These are phyloP conservation scores for Leucoraja ocellata DNA, from an alignment of 2,797 vertebrate species.

Conservation along the genomic window DNA sequence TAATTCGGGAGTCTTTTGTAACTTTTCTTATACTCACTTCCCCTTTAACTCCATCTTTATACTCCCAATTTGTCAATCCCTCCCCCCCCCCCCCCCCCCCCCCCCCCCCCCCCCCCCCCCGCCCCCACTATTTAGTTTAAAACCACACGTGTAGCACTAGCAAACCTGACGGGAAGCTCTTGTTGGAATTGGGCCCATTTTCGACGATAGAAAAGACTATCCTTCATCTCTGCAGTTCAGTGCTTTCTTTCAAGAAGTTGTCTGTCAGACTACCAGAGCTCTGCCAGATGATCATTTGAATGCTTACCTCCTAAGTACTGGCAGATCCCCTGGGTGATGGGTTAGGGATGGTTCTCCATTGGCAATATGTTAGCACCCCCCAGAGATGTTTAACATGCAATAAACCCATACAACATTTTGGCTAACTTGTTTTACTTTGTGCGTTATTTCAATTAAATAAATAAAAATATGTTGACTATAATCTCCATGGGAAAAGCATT, in stretches of 20 bases:
- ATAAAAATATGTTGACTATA: not conserved
- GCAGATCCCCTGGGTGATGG: not conserved
- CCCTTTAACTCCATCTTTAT: no score
- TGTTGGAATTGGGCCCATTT: not conserved
- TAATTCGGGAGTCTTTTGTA: no score
- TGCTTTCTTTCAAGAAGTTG: not conserved
- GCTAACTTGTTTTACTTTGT: not conserved
- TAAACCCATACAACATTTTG: not conserved
- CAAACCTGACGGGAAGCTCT: not conserved
- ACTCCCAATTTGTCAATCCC: no score
- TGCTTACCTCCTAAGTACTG: not conserved
- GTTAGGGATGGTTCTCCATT: no score
- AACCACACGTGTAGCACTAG: no score
- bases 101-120: no score
- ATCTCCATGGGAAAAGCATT: no score
- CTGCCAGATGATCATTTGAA: conserved; percentile 2
- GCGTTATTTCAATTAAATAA: not conserved
- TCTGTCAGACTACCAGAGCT: not conserved
- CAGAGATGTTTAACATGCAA: not conserved
- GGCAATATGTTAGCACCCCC: not conserved
- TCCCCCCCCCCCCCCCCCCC: no score
- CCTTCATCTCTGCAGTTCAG: not conserved
- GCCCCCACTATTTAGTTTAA: no score
- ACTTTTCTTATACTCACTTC: no score
- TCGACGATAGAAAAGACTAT: not conserved